Conservation (phyloP, 2,888 invertebrate species). For the Andrena flavipes region DNA sequence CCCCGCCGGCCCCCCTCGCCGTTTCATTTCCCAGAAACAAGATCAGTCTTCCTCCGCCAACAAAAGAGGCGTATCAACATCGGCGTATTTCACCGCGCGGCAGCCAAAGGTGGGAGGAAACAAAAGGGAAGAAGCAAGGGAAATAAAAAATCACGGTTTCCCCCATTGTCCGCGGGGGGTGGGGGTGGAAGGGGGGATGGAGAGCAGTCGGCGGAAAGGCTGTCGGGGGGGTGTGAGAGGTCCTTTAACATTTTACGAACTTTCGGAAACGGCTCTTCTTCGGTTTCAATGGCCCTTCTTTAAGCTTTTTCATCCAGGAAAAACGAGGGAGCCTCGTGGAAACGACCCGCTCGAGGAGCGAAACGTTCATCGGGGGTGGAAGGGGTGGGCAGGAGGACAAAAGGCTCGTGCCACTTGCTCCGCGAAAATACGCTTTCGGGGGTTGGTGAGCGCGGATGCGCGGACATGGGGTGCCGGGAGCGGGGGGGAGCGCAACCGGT, state of each 20-base stretch:
- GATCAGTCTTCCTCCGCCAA: not conserved
- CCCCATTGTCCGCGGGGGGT: conserved; percentile 9
- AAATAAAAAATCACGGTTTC: conserved; percentile 22
- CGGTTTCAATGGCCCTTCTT: conserved; percentile 55
- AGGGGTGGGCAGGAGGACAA: conserved; percentile 28
- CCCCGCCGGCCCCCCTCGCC: too few relatives aligned
- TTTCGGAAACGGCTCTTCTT: conserved; percentile 62
- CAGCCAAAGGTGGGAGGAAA: not conserved
- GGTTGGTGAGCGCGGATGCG: not conserved
- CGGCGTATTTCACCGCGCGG: not conserved
- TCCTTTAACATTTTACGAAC: conserved; percentile 55
- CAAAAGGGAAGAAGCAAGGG: not conserved
- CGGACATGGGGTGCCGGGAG: too few relatives aligned
- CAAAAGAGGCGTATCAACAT: conserved; percentile 2
- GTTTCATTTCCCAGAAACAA: not conserved
- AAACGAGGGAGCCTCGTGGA: conserved; percentile 23
- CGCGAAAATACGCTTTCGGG: conserved; percentile 20
- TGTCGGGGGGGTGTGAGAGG: conserved; percentile 13
- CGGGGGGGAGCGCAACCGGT: not conserved
- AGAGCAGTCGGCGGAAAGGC: conserved; percentile 19
- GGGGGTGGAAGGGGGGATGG: not conserved
- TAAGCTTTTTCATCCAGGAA: conserved; percentile 24
- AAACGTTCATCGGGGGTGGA: not conserved
- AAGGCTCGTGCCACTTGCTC: conserved; percentile 5
- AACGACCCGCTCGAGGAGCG: not conserved